Evolutionary conservation across 30 jellyfish, hydroid and myxozoan species (phyloP), one percentile per base, ranked within the genome.

Genomic region (Aurelia sp.): DNA sequence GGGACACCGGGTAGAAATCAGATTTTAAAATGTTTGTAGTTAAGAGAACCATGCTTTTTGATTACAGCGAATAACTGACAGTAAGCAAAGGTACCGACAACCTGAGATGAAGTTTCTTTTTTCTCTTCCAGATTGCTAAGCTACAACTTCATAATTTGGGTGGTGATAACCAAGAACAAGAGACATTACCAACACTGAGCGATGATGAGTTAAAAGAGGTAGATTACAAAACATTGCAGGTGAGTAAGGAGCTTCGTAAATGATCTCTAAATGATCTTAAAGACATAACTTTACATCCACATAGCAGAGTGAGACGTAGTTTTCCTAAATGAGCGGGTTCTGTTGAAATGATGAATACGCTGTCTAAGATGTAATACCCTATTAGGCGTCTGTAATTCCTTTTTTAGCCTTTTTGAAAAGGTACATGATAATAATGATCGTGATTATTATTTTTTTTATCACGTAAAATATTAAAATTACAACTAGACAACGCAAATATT

Each of bases 201-300:
- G 88, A 81, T 8, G 97, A 93, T 72, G 96, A 93, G 66, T 72
- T 93, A 55, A 80, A 76, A 57, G 88, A 76, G 8, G 44, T 93
- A 24, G 97, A 93, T 76, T 61, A 84, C 59, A 84, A 83, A 67
- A 94, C 84, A 1, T 47, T 93, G 47, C 83, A 80, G 90, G 98
- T 91, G 76, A 69, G 74, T 51, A 35, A 58, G 24, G 53, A 10
- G 63, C 41, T 38, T 67, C 33, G 11, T 67, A 22, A 8, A 16
- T 22, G 22, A 67, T 30, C 24, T 67, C 5, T 67, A 22, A 8
- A 16, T 22, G 22, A 67, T 30, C 24, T 67, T 18, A 44, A 44
- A 8, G 55, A 44, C 15, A 2, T 44, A 16, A 9, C 55, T 5
- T 44, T 17, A 67, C 19, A 5, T 22, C 57, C 60, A 18, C 15